These are phyloP conservation scores for Chrysopilus asiliformis DNA, from an alignment of 2,888 invertebrate genomes.

Conservation along the genomic window DNA sequence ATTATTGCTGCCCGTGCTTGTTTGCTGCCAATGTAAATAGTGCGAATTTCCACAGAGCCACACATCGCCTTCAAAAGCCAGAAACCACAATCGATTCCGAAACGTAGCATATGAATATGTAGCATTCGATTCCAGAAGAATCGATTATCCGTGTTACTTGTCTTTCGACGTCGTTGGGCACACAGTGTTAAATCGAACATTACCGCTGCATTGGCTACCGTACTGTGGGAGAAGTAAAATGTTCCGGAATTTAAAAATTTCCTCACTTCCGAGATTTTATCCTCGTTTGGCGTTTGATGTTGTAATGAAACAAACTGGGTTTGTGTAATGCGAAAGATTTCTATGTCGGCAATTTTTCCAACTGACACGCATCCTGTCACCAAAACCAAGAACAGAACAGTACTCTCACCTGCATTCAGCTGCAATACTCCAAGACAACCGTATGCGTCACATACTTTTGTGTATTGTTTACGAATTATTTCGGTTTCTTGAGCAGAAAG, in stretches of 20 bases:
- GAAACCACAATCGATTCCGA: slow-evolving; percentile 74
- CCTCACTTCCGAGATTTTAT: slow-evolving; percentile 50
- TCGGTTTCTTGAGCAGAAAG: slow-evolving; percentile 65
- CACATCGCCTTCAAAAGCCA: slow-evolving; percentile 96
- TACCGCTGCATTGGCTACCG: slow-evolving; percentile 25
- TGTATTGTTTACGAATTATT: slow-evolving; percentile 75
- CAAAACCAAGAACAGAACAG: slow-evolving; percentile 77
- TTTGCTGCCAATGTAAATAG: slow-evolving; percentile 92
- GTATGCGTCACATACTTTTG: slow-evolving; percentile 86
- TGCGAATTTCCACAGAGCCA: slow-evolving; percentile 93
- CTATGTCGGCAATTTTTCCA: slow-evolving; percentile 88
- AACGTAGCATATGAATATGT: slow-evolving; percentile 83
- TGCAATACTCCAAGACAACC: slow-evolving; percentile 92
- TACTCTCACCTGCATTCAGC: slow-evolving; percentile 69
- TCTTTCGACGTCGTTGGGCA: slow-evolving; percentile 76
- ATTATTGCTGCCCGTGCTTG: slow-evolving; percentile 92
- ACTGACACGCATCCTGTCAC: slow-evolving; percentile 94
- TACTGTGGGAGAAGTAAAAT: slow-evolving; percentile 74
- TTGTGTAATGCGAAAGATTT: slow-evolving; percentile 89
- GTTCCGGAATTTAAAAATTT: slow-evolving; percentile 95
- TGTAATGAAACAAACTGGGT: slow-evolving; percentile 82
- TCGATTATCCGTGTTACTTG: slow-evolving; percentile 74
- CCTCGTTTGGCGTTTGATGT: slow-evolving; percentile 48
- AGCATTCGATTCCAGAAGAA: slow-evolving; percentile 99
- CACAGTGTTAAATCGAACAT: slow-evolving; percentile 87